Conservation (phyloP, 2,888 invertebrate species). For the Ephialtes manifestator region DNA sequence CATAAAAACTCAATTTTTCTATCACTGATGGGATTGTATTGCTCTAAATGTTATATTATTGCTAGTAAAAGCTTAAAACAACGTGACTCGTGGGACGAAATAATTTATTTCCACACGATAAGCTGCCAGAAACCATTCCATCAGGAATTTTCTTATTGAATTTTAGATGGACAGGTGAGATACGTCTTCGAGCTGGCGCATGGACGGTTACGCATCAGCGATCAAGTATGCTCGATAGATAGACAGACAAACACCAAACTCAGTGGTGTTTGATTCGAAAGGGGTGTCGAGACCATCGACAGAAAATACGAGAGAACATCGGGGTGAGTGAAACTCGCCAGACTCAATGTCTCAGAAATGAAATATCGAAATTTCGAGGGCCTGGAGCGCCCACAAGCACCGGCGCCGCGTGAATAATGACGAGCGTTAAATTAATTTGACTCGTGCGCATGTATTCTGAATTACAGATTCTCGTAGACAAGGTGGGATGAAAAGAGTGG, state of each 20-base stretch:
- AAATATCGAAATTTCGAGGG: constrained; percentile 59
- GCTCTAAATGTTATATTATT: not conserved
- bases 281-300: constrained; percentile 9
- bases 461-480: constrained; percentile 76
- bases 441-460: constrained; percentile 74
- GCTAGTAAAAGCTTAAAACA: not conserved
- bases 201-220: not conserved
- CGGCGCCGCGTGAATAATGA: constrained; percentile 80
- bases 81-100: not conserved
- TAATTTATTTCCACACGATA: constrained; percentile 14
- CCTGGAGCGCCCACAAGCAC: constrained; percentile 26
- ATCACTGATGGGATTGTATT: not conserved
- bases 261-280: constrained; percentile 3
- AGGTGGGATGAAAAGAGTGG: constrained; percentile 56
- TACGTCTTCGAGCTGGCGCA: constrained; percentile 39
- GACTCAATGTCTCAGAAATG: constrained; percentile 61
- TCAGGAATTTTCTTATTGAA: constrained; percentile 55
- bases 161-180: constrained; percentile 49
- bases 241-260: not conserved
- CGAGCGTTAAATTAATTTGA: constrained; percentile 82
- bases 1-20: not conserved
- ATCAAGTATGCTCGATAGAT: constrained; percentile 16
- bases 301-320: constrained; percentile 32
- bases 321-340: constrained; percentile 37
- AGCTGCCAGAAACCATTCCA: constrained; percentile 16